Evolutionary conservation across 2,113 vertebrate genomes (phyloP).

Genomic region (Dicerorhinus sumatrensis): DNA sequence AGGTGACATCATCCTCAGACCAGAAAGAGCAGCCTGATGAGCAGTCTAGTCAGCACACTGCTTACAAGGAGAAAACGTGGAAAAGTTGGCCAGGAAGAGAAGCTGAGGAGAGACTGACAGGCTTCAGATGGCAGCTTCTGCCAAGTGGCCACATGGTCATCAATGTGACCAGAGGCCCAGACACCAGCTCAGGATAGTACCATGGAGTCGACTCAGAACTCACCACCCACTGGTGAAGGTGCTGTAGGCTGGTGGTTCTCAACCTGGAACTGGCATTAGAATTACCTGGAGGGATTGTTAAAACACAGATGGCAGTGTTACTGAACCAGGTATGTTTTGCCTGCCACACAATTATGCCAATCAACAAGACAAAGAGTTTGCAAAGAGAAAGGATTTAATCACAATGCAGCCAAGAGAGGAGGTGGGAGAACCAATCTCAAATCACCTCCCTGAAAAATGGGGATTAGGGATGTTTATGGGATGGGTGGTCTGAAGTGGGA

Average conservation of each 20-base stretch:
- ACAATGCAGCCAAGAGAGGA: no score
- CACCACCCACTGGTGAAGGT: neutral
- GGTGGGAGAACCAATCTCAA: no score
- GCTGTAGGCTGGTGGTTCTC: neutral
- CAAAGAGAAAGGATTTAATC: no score
- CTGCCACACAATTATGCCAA: no score
- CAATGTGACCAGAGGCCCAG: neutral
- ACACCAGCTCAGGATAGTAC: neutral
- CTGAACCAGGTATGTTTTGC: no score
- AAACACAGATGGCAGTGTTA: neutral
- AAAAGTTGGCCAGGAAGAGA: neutral
- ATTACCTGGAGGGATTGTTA: neutral
- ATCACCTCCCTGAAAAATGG: no score
- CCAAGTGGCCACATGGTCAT: neutral
- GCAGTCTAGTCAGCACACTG: neutral
- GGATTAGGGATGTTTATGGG: no score
- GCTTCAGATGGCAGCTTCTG: neutral
- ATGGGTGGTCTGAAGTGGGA: no score
- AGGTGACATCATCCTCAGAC: neutral
- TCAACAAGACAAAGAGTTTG: no score
- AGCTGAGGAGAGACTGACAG: neutral
- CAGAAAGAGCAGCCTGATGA: conserved; percentile 15
- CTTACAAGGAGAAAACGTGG: neutral
- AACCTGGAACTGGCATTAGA: neutral
- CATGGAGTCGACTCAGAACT: neutral